phyloP scores from a whole-genome alignment of 92 coral and sea anemone species.

The Anthopleura xanthogrammica region DNA sequence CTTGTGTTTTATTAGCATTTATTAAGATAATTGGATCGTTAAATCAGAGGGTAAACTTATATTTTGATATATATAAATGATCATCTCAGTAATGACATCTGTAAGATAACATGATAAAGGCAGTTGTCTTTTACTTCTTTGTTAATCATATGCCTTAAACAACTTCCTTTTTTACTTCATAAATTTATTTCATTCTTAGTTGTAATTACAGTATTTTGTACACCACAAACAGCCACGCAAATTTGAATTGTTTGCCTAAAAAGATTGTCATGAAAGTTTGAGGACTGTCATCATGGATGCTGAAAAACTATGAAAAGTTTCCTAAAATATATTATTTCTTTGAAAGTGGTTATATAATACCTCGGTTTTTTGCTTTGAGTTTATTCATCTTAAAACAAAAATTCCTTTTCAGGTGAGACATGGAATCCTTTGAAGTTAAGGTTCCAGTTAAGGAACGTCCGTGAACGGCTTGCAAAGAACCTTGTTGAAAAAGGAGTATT shows the following conservation, averaged over 20 bases:
- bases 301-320: neutral
- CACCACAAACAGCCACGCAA: neutral
- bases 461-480: constrained; percentile 98
- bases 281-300: neutral
- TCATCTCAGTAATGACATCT: neutral
- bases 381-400: neutral
- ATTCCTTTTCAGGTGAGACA: constrained; percentile 81
- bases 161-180: no score
- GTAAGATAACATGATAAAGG: no score
- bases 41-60: no score
- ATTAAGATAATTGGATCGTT: no score
- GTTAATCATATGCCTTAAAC: no score
- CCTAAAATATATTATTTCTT: no score
- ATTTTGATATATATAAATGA: no score
- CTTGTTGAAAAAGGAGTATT: constrained; percentile 98
- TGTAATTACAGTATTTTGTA: no score
- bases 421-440: constrained; percentile 97
- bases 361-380: neutral
- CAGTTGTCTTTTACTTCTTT: no score
- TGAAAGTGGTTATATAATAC: neutral
- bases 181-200: no score
- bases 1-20: no score
- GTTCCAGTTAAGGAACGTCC: constrained; percentile 94
- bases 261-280: neutral
- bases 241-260: neutral